Conservation (phyloP, 2,888 invertebrate genomes). For the Agrotis puta region DNA sequence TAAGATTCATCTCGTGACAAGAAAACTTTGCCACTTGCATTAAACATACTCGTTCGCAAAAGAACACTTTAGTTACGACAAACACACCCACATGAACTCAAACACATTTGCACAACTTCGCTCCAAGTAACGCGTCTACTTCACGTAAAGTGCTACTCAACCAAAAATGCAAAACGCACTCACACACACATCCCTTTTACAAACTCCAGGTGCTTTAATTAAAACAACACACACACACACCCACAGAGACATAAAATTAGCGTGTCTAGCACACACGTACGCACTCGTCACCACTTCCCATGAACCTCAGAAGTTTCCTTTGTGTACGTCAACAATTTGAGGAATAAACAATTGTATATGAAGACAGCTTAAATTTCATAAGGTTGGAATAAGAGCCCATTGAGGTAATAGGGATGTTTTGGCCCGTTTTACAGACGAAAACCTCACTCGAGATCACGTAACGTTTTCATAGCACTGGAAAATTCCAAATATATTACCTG, state of each 20-base stretch:
- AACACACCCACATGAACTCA: conserved; percentile 29
- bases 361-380: conserved; percentile 64
- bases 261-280: conserved; percentile 32
- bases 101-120: conserved; percentile 49
- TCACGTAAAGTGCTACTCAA: conserved; percentile 42
- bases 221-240: conserved; percentile 43
- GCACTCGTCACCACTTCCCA: conserved; percentile 40
- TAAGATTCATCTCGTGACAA: conserved; percentile 9
- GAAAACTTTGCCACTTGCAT: conserved; percentile 26
- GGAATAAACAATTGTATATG: conserved; percentile 51
- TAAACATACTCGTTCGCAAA: conserved; percentile 23
- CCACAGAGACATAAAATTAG: conserved; percentile 11
- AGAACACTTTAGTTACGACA: conserved; percentile 25
- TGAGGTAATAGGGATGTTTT: conserved; percentile 74
- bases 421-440: conserved; percentile 72
- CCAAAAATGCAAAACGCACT: conserved; percentile 51
- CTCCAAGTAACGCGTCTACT: conserved; percentile 35
- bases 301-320: conserved; percentile 64
- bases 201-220: conserved; percentile 57
- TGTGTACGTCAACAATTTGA: conserved; percentile 41
- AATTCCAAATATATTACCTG: conserved; percentile 82
- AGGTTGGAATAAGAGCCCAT: conserved; percentile 62
- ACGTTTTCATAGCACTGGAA: conserved; percentile 84
- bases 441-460: conserved; percentile 81
- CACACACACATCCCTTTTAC: conserved; percentile 39